Evolutionary conservation across 1,140 invertebrate genomes (phyloP).

Genomic region (Cyphomyrmex costatus): DNA sequence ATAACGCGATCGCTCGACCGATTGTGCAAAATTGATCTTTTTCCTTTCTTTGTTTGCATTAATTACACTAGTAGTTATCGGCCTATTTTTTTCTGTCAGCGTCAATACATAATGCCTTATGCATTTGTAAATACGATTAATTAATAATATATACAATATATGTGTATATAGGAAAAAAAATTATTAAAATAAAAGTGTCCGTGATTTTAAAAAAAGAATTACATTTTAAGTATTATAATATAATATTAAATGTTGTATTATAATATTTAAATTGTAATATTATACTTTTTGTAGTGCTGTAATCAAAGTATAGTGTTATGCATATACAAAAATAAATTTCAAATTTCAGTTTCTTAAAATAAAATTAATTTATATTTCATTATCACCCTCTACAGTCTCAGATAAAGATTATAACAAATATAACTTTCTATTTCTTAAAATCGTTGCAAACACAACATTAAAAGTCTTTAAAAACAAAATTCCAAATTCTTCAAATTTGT

Average conservation of each 20-base stretch:
- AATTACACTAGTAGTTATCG: slow-evolving; percentile 11
- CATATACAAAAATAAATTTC: not conserved
- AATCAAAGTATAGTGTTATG: not conserved
- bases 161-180: not conserved
- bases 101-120: not conserved
- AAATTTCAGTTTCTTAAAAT: not conserved
- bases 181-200: not conserved
- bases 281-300: not conserved
- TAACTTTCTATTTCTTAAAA: not conserved
- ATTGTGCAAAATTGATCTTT: slow-evolving; percentile 36
- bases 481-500: not conserved
- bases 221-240: too few relatives aligned
- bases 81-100: not conserved
- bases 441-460: not conserved
- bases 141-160: not conserved
- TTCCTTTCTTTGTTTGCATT: not conserved
- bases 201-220: too few relatives aligned
- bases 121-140: not conserved
- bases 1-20: slow-evolving; percentile 38
- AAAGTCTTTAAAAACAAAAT: not conserved
- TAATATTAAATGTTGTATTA: too few relatives aligned
- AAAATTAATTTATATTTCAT: slow-evolving; percentile 15
- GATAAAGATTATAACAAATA: not conserved
- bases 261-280: not conserved
- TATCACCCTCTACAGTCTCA: not conserved